Percentiles rank a stretch among this genome's conserved stretches.
These are phyloP conservation scores for Oreonectes daqikongensis DNA, from an alignment of 2,797 vertebrate genomes.

Conservation along the genomic window DNA sequence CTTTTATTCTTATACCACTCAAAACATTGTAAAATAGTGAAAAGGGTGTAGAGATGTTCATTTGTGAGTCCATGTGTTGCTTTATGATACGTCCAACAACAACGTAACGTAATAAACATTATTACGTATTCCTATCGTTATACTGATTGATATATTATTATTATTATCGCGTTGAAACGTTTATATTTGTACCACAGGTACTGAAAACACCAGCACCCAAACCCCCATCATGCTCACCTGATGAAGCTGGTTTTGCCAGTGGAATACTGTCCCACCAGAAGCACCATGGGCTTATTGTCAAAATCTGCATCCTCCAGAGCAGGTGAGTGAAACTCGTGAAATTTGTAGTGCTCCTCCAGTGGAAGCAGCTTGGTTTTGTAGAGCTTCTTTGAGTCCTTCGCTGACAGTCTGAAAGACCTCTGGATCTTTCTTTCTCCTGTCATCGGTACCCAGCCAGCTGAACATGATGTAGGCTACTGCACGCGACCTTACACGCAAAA, in stretches of 20 bases:
- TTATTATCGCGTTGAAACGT: not conserved
- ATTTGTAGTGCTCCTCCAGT: slow-evolving; percentile 94
- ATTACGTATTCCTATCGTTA: not conserved
- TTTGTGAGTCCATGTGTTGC: no score
- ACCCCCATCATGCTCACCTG: slow-evolving; percentile 67
- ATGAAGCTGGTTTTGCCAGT: slow-evolving; percentile 99
- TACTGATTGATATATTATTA: not conserved
- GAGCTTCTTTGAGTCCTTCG: slow-evolving; percentile 93
- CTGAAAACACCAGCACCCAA: no score
- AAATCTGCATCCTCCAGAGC: slow-evolving; percentile 97
- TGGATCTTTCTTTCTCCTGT: slow-evolving; percentile 92
- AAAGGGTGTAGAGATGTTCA: not conserved
- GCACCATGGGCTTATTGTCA: slow-evolving; percentile 98
- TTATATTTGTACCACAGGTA: not conserved
- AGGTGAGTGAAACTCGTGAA: slow-evolving; percentile 97
- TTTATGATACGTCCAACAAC: no score
- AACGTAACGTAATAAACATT: not conserved
- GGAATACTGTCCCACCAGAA: slow-evolving; percentile 97
- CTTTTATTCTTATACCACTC: not conserved
- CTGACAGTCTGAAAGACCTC: slow-evolving; percentile 97
- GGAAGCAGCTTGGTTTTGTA: slow-evolving; percentile 96
- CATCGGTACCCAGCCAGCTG: slow-evolving; percentile 94
- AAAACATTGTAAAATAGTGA: not conserved
- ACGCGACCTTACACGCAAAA: slow-evolving; percentile 11
- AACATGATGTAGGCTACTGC: slow-evolving; percentile 93